A percentile compares a stretch with the other conserved stretches of the same genome.
Conservation (phyloP, 1,140 invertebrate genomes). For the Drosophila guanche region DNA sequence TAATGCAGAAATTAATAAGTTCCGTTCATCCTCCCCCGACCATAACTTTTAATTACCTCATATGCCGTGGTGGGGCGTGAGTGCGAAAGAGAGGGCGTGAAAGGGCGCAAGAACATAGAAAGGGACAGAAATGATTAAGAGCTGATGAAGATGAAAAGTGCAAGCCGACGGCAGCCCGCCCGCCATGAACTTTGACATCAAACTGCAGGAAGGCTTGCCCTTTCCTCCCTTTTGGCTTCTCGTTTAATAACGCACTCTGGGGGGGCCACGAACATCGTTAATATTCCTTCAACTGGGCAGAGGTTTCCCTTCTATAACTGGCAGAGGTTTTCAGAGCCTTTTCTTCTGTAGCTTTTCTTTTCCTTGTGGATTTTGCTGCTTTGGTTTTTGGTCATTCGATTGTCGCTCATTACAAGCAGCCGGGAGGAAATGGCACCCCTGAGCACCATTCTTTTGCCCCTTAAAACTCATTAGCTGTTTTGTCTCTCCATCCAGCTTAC, state of each 20-base stretch:
- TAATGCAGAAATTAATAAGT: conserved; percentile 82
- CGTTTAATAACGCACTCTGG: no score
- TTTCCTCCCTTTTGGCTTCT: no score
- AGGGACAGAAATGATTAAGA: no score
- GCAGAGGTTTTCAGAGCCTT: not conserved
- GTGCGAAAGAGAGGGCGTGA: not conserved
- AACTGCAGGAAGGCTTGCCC: conserved; percentile 17
- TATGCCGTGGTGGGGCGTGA: conserved; percentile 20
- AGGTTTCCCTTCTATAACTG: not conserved
- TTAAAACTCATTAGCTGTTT: conserved; percentile 67
- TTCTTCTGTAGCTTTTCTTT: not conserved
- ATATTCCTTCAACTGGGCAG: conserved; percentile 28
- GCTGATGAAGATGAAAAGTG: conserved; percentile 15
- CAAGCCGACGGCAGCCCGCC: not conserved
- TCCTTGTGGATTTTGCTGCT: conserved; percentile 28
- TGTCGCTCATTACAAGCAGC: conserved; percentile 49
- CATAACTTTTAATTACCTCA: conserved; percentile 76
- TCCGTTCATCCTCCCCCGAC: conserved; percentile 41
- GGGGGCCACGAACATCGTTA: conserved; percentile 16
- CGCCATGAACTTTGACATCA: conserved; percentile 16
- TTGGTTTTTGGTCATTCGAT: conserved; percentile 40
- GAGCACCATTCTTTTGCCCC: conserved; percentile 43
- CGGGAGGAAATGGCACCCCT: conserved; percentile 26
- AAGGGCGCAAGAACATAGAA: conserved; percentile 1
- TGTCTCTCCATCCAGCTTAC: conserved; percentile 12